Conservation (phyloP, 2,888 invertebrate genomes). For the Alviniconcha strummeri region DNA sequence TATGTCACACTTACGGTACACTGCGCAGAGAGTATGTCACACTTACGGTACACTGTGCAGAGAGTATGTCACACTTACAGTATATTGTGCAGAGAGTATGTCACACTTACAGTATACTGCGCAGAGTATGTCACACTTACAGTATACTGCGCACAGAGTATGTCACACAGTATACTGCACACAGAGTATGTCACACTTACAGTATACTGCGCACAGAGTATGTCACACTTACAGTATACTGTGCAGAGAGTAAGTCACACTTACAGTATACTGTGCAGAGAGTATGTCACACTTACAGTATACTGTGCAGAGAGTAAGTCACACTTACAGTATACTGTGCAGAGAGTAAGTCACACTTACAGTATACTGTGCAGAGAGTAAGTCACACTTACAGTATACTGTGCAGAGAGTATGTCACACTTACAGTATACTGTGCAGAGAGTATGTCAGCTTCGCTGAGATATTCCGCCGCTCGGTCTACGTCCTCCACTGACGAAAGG, state of each 20-base stretch:
- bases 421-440: slow-evolving; percentile 77
- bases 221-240: slow-evolving; percentile 78
- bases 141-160: slow-evolving; percentile 79
- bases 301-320: slow-evolving; percentile 82
- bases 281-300: slow-evolving; percentile 80
- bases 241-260: slow-evolving; percentile 82
- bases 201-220: slow-evolving; percentile 79
- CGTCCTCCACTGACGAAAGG: slow-evolving; percentile 81
- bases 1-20: slow-evolving; percentile 78
- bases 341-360: slow-evolving; percentile 85
- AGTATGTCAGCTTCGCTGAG: slow-evolving; percentile 84
- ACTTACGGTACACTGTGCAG: slow-evolving; percentile 77
- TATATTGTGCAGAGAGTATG: slow-evolving; percentile 79
- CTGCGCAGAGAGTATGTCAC: slow-evolving; percentile 81
- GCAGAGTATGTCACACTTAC: slow-evolving; percentile 83
- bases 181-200: slow-evolving; percentile 85
- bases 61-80: slow-evolving; percentile 82
- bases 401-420: slow-evolving; percentile 78
- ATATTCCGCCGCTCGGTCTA: slow-evolving; percentile 79
- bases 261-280: slow-evolving; percentile 78
- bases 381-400: slow-evolving; percentile 78
- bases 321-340: slow-evolving; percentile 74
- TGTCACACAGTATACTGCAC: slow-evolving; percentile 77
- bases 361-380: slow-evolving; percentile 79
- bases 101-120: slow-evolving; percentile 77